phyloP scores from a whole-genome alignment of 2,888 invertebrate genomes.

The Ichneumoninae sp. region DNA sequence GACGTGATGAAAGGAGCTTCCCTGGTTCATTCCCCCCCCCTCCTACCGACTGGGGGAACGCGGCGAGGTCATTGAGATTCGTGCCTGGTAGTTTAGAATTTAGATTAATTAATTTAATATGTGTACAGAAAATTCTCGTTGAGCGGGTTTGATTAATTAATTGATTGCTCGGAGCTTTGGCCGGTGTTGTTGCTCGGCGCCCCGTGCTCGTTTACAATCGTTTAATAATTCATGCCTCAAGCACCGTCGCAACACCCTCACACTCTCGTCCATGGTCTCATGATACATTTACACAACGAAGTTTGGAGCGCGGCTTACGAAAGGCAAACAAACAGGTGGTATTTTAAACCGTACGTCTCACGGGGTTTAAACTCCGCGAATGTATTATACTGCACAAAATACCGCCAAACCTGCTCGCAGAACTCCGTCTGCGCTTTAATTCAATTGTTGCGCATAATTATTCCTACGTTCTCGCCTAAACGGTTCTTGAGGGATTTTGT shows the following conservation, averaged over 20 bases:
- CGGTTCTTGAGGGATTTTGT: neutral
- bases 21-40: neutral
- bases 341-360: conserved; percentile 35
- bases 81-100: conserved; percentile 38
- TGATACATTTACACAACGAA: conserved; percentile 46
- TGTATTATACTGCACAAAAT: conserved; percentile 7
- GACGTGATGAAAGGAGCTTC: conserved; percentile 25
- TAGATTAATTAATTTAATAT: conserved; percentile 46
- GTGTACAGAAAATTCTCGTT: conserved; percentile 7
- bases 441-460: conserved; percentile 36
- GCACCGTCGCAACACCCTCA: conserved; percentile 38
- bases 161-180: conserved; percentile 39
- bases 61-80: neutral
- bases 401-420: conserved; percentile 1
- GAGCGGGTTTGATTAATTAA: conserved; percentile 45
- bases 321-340: conserved; percentile 51
- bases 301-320: conserved; percentile 36
- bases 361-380: conserved; percentile 9
- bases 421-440: conserved; percentile 24
- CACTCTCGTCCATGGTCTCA: conserved; percentile 39
- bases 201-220: conserved; percentile 48
- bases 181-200: neutral
- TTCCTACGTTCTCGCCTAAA: conserved; percentile 1
- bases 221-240: conserved; percentile 61
- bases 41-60: neutral